Base-by-base conservation (phyloP, 1,140 invertebrate genomes). In the Cepaea nemoralis region DNA sequence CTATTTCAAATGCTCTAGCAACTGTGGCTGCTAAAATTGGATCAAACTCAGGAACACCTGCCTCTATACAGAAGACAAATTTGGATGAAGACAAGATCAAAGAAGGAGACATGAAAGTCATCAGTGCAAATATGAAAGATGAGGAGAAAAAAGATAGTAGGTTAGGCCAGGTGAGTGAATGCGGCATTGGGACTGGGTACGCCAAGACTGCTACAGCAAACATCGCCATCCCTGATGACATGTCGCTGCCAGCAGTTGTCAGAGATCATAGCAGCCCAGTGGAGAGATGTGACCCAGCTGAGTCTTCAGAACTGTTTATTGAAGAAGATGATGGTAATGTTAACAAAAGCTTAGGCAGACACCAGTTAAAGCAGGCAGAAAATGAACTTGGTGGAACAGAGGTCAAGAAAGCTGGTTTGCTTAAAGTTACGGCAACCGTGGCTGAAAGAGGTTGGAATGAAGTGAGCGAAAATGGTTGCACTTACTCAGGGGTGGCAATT, bases 1-100 rank as follows among this genome's bases (percentile, higher is more conserved):
- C 78, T 33, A 50, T 80, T 31, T 80, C 78, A 33, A 80, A 59
- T 45, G 78, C 78, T n/a, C 48, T 80, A 3, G 78, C 78, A 22
- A 33, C 12, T 27, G 69, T 80, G 3, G 78, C 78, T 39, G 78
- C 78, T 12, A 80, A 80, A 35, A 80, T 80, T 39, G 77, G 69
- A 42, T 80, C 67, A 24, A 27, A 40, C 16, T 48, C 59, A 45
- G 31, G 16, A 45, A 19, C n/a, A 50, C 55, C 48, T 59, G 40
- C 59, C 19, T 40, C 63, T 10, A 37, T 22, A 2, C 59, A 19
- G 8, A 77, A 63, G 31, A 50, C 2, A 27, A 69, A 42, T 31
- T 35, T 14, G 3, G 39, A 35, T 24, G 75, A 66, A 5, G 50
- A 63, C 8, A 39, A 63, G 75, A 79, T 67, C 0, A 50, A 19